Evolutionary conservation across 2,888 invertebrate species (phyloP), one percentile per base, ranked within the genome.

Genomic region (Tetragnatha montana): DNA sequence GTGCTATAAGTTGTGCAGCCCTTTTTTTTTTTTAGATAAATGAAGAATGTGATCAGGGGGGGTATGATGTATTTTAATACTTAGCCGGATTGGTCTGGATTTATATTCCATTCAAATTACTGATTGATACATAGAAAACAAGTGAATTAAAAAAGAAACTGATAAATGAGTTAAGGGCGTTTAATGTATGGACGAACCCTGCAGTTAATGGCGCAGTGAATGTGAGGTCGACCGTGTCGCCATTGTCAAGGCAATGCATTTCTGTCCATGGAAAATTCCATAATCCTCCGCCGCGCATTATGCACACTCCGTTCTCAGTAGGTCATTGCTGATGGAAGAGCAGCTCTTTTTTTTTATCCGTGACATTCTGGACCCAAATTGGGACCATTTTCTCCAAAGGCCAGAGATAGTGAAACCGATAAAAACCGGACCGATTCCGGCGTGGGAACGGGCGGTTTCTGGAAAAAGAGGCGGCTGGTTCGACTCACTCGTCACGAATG

Each of bases 201-300:
- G 69, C 83, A 84, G 49, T 74, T 84, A 84, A 84, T 84, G 76
- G 69, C 69, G 75, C 83, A 76, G 83, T 35, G 68, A 84, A 69
- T 84, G 83, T 84, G 83, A 84, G 83, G 83, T 84, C 83, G 69
- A 84, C 68, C 83, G 69, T 84, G 83, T 84, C 83, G 75, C 69
- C 83, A 70, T 76, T 76, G 83, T 84, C 83, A 75, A 83, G 74
- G 21, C 74, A 74, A 51, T 75, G 68, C 75, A 68, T 81, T 70
- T 81, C 47, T 8, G 69, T 69, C 70, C 47, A 81, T 17, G 70
- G 49, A 81, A 82, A 82, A 22, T 73, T 74, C 51, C 51, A 82
- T 82, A 82, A 82, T 73, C 35, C 35, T 35, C 81, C 73, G 51
- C 22, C 73, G 8, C 50, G 71, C 71, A 82, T 82, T 82, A 82